Percentiles rank a stretch among this genome's conserved stretches.
These are phyloP conservation scores for Pipistrellus nathusii DNA, from an alignment of 2,797 vertebrate species.

Conservation along the genomic window DNA sequence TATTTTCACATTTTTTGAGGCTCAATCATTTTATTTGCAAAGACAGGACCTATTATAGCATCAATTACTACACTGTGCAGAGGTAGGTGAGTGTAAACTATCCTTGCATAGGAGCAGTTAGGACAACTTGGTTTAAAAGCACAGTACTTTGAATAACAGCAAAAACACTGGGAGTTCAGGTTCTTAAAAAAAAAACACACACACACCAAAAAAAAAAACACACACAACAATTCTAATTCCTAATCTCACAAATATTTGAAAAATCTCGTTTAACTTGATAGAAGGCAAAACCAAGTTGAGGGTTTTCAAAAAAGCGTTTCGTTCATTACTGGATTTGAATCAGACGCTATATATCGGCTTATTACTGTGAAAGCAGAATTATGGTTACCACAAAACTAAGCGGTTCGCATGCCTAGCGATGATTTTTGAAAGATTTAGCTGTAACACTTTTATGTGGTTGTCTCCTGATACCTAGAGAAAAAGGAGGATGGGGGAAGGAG, in stretches of 20 bases:
- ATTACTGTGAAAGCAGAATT: constrained; percentile 36
- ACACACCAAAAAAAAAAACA: not conserved
- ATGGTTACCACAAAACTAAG: constrained; percentile 25
- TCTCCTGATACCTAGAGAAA: constrained; percentile 60
- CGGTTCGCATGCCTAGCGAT: not conserved
- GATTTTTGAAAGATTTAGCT: constrained; percentile 1
- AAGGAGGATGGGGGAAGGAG: not conserved
- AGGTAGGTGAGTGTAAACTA: not conserved
- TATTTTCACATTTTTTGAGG: not conserved
- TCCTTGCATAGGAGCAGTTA: not conserved
- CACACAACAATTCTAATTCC: not conserved
- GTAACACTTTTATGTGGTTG: constrained; percentile 8
- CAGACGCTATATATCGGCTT: not conserved
- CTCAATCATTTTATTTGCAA: constrained; percentile 53
- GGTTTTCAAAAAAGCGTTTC: constrained; percentile 24
- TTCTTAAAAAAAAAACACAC: not conserved
- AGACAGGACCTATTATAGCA: not conserved
- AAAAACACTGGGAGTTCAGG: not conserved
- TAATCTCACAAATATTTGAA: constrained; percentile 63
- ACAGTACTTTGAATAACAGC: not conserved
- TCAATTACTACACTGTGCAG: not conserved
- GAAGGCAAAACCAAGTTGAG: constrained; percentile 36
- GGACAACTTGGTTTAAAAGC: not conserved
- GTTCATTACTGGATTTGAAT: constrained; percentile 8
- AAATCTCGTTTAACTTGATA: constrained; percentile 40